phyloP scores from a whole-genome alignment of 2,888 invertebrate genomes.

The Acanthosepion pharaonis region DNA sequence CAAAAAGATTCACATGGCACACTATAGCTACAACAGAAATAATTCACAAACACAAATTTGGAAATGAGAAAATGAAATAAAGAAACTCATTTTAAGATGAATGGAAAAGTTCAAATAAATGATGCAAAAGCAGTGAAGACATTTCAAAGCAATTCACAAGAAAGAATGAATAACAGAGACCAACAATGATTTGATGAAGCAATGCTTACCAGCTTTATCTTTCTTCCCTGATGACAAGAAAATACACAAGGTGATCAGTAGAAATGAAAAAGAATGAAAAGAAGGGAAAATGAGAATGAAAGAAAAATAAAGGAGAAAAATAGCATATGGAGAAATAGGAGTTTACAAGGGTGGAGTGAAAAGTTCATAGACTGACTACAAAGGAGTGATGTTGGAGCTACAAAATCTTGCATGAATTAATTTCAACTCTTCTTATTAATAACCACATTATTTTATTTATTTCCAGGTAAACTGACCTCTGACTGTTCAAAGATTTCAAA shows the following conservation, averaged over 20 bases:
- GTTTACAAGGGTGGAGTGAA: no score
- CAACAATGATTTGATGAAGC: neutral
- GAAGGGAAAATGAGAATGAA: neutral
- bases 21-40: no score
- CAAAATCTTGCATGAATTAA: no score
- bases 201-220: slow-evolving; percentile 40
- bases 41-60: no score
- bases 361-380: no score
- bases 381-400: no score
- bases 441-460: no score
- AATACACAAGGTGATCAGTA: neutral
- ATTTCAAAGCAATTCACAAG: neutral
- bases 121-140: slow-evolving; percentile 12
- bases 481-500: no score
- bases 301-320: neutral
- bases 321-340: neutral
- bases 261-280: neutral
- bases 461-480: no score
- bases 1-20: no score
- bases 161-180: neutral
- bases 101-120: neutral
- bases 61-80: no score
- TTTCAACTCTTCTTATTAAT: no score
- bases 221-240: slow-evolving; percentile 35
- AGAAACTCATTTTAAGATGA: neutral